Base-by-base conservation (phyloP, 2,888 invertebrate species). In the Anticlea derivata region DNA sequence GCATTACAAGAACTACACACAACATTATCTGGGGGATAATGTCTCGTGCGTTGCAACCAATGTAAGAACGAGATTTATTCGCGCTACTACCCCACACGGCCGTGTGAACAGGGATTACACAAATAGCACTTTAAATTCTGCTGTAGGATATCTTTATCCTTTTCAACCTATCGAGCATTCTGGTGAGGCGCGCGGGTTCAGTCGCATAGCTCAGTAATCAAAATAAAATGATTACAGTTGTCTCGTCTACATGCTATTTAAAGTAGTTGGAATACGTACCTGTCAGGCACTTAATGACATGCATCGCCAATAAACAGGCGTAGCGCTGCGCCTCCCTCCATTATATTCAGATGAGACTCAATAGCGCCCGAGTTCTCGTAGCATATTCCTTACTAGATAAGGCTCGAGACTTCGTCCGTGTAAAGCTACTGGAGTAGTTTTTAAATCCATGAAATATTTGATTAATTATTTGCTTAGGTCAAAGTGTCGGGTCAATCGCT, bases 291-390 rank as follows among this genome's bases (percentile, higher is more conserved):
- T 76, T 79, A 78, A 76, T 76, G 70, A 75, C 72, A 80, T 79
- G 69, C 76, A 75, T 71, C 65, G 74, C 70, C 75, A 69, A 70
- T 69, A 72, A 69, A 72, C 63, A 59, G 56, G 67, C 80, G 66
- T 67, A 55, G 61, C 65, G 60, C 63, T 69, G 74, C 77, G 63
- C 83, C 83, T 75, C 80, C 80, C 62, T 59, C 86, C 78, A 86
- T 87, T 86, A 83, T 87, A 87, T 86, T 85, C 83, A 84, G 83
- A 87, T 86, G 84, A 84, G 83, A 63, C 68, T 66, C 64, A 75
- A 80, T 77, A 74, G 66, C 53, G 49, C 44, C 49, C 40, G 41
- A 53, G 47, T 23, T 10, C 34, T 22, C 49, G 50, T 23, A 23
- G 37, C 47, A 57, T 55, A 51, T 54, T 60, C 57, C 37, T 53